Evolutionary conservation across 2,797 vertebrate genomes (phyloP).

Genomic region (Hydrolagus colliei): DNA sequence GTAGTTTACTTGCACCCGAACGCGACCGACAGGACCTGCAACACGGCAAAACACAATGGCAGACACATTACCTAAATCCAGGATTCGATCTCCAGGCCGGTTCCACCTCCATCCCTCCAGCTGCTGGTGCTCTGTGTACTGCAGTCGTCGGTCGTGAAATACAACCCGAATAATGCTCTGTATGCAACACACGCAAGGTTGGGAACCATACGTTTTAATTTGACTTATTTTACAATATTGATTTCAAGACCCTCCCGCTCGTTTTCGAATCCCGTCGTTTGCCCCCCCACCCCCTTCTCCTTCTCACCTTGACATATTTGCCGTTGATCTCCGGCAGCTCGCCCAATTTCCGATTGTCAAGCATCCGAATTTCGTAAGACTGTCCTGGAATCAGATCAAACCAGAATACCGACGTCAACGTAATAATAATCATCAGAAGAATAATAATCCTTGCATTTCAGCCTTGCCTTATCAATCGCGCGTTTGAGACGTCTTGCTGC

Average conservation of each 20-base stretch:
- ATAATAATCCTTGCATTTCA: background rate
- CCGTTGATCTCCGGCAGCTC: slow-evolving; percentile 89
- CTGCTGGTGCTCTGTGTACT: slow-evolving; percentile 94
- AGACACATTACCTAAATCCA: slow-evolving; percentile 75
- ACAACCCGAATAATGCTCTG: slow-evolving; percentile 94
- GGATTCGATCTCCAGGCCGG: slow-evolving; percentile 84
- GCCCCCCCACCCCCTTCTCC: too few species aligned
- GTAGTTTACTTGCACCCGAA: too few species aligned
- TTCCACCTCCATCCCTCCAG: slow-evolving; percentile 95
- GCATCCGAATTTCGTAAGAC: slow-evolving; percentile 96
- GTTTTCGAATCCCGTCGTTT: too few species aligned
- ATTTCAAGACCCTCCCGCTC: too few species aligned
- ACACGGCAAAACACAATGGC: background rate
- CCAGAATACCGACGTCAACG: slow-evolving; percentile 25
- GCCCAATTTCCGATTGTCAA: slow-evolving; percentile 93
- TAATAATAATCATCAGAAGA: too few species aligned
- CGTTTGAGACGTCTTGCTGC: too few species aligned
- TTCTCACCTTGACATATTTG: slow-evolving; percentile 89
- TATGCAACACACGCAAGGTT: too few species aligned
- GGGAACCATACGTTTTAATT: too few species aligned
- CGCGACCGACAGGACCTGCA: too few species aligned
- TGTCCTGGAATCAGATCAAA: slow-evolving; percentile 68
- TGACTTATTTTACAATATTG: too few species aligned
- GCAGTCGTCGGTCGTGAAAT: slow-evolving; percentile 85
- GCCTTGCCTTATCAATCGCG: slow-evolving; percentile 14